A percentile compares a stretch with the other conserved stretches of the same genome.
phyloP scores from a whole-genome alignment of 92 coral and sea anemone species.

The Metridium senile region DNA sequence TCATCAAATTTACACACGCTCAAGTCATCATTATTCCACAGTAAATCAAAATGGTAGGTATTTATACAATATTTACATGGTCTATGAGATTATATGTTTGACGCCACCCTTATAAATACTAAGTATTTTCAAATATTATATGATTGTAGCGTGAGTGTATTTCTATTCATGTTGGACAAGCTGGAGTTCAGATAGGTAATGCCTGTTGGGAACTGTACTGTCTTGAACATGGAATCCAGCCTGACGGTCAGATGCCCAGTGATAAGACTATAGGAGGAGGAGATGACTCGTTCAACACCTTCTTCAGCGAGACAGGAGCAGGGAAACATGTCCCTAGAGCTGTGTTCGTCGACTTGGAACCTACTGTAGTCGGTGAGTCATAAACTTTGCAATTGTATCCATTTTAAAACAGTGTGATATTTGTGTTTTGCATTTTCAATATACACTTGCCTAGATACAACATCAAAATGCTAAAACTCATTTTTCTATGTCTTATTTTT shows the following conservation, averaged over 20 bases:
- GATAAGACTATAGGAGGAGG: constrained; percentile 67
- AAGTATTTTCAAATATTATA: neutral
- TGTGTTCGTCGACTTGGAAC: constrained; percentile 67
- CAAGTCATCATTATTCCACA: neutral
- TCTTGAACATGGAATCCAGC: constrained; percentile 90
- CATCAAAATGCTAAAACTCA: too few relatives aligned
- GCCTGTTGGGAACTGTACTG: constrained; percentile 96
- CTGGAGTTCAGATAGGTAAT: constrained; percentile 89
- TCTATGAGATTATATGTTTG: too few relatives aligned
- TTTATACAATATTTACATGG: too few relatives aligned
- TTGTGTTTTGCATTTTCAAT: too few relatives aligned
- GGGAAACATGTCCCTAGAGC: constrained; percentile 75
- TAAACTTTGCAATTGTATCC: neutral
- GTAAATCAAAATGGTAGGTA: constrained; percentile 20
- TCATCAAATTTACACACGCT: neutral
- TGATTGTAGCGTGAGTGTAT: constrained; percentile 77
- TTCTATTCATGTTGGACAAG: constrained; percentile 87
- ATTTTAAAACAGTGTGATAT: too few relatives aligned
- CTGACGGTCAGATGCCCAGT: constrained; percentile 92
- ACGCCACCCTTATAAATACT: too few relatives aligned
- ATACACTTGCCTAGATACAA: too few relatives aligned
- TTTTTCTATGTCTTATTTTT: too few relatives aligned
- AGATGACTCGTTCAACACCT: constrained; percentile 69
- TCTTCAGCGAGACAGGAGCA: constrained; percentile 74
- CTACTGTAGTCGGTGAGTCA: constrained; percentile 60